A percentile compares a stretch with the other conserved stretches of the same genome.
phyloP scores from a whole-genome alignment of 2,113 vertebrate species.

The Jaculus jaculus region DNA sequence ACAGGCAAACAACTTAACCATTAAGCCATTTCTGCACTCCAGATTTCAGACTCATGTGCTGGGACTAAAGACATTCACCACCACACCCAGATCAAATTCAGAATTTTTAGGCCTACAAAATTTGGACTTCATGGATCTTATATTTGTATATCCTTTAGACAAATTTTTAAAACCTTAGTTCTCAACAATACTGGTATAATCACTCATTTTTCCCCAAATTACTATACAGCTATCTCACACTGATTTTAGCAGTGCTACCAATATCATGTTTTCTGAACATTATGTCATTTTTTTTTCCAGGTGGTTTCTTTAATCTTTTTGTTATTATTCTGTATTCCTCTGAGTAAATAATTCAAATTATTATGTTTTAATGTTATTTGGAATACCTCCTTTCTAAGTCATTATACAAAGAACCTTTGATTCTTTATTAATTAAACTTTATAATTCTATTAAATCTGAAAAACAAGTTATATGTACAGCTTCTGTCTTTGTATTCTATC shows the following conservation, averaged over 20 bases:
- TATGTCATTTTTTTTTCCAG: not conserved
- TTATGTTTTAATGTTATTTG: not conserved
- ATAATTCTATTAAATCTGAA: not conserved
- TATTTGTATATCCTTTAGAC: slow-evolving; percentile 13
- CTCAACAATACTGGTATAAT: not conserved
- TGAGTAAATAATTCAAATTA: not conserved
- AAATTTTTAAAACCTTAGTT: not conserved
- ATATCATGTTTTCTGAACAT: not conserved
- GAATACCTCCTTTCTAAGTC: not conserved
- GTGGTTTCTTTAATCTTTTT: not conserved
- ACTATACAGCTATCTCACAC: not conserved
- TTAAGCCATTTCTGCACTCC: too few relatives aligned
- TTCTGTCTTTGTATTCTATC: not conserved
- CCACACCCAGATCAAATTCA: too few relatives aligned
- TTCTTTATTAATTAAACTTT: slow-evolving; percentile 23
- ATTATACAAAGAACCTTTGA: not conserved
- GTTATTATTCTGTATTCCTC: not conserved
- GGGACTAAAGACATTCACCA: too few relatives aligned
- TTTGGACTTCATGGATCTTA: not conserved
- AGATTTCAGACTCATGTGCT: too few relatives aligned
- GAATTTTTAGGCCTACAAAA: not conserved
- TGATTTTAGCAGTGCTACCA: not conserved
- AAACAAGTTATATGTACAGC: not conserved
- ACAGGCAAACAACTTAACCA: too few relatives aligned
- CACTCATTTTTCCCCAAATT: not conserved